These are phyloP conservation scores for Phalacrocorax brasilianus DNA, from an alignment of 2,113 vertebrate species.

Conservation along the genomic window DNA sequence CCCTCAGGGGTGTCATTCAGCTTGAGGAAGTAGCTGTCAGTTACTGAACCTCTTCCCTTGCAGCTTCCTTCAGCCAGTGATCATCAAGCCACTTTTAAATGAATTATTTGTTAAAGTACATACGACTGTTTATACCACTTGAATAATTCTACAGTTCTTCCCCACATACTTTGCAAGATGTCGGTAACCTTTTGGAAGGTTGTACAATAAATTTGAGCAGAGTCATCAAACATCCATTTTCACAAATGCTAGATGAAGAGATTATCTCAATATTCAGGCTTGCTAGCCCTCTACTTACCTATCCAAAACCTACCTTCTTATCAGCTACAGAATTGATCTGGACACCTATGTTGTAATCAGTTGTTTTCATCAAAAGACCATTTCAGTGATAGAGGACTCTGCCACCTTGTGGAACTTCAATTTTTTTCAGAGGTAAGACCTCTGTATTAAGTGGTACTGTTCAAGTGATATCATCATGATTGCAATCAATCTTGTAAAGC, in stretches of 20 bases:
- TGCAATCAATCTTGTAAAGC: not conserved
- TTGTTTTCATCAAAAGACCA: not conserved
- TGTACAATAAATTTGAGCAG: not conserved
- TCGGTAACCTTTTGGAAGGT: not conserved
- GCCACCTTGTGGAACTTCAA: not conserved
- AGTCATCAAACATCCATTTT: not conserved
- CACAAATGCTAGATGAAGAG: not conserved
- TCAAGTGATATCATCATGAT: not conserved
- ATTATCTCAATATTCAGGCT: not conserved
- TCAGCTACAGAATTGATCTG: not conserved
- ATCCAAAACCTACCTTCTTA: not conserved
- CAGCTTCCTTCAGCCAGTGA: not conserved
- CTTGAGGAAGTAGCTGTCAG: not conserved
- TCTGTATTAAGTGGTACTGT: not conserved
- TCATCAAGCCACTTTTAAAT: not conserved
- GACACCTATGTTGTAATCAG: not conserved
- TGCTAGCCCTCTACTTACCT: not conserved
- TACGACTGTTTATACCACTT: not conserved
- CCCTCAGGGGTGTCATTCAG: not conserved
- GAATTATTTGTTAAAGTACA: not conserved
- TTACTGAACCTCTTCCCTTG: not conserved
- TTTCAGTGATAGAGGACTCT: not conserved
- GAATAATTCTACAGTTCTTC: not conserved
- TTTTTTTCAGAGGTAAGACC: not conserved
- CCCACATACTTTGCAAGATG: not conserved